Conservation (phyloP, 2,888 invertebrate species). For the Shargacucullia verbasci region DNA sequence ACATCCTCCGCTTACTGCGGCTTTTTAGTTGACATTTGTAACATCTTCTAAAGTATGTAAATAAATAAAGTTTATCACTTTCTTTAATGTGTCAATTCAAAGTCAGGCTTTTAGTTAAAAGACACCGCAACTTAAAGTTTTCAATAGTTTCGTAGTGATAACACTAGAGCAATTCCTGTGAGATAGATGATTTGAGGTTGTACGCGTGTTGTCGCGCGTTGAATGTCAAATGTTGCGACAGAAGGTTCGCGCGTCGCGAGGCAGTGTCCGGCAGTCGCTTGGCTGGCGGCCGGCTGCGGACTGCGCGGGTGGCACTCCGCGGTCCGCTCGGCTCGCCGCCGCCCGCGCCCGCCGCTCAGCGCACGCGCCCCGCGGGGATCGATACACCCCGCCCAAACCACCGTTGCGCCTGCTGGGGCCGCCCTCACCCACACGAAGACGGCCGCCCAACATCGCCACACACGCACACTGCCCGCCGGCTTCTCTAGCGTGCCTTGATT, state of each 20-base stretch:
- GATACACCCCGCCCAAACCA: conserved; percentile 86
- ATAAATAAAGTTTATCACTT: conserved; percentile 70
- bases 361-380: conserved; percentile 86
- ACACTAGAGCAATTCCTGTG: conserved; percentile 81
- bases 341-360: conserved; percentile 73
- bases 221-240: conserved; percentile 78
- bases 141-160: conserved; percentile 66
- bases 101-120: conserved; percentile 50
- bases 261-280: conserved; percentile 73
- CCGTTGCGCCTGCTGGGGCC: conserved; percentile 72
- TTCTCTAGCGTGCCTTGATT: conserved; percentile 70
- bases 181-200: conserved; percentile 79
- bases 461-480: conserved; percentile 64
- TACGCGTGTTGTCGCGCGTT: conserved; percentile 80
- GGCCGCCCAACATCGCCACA: conserved; percentile 57
- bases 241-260: conserved; percentile 52
- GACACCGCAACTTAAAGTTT: conserved; percentile 57
- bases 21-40: conserved; percentile 34
- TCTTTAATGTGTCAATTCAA: conserved; percentile 53
- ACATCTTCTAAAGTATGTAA: conserved; percentile 48
- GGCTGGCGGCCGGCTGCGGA: conserved; percentile 84
- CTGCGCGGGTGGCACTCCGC: conserved; percentile 78
- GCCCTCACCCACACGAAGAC: conserved; percentile 65
- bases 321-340: conserved; percentile 72
- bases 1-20: conserved; percentile 12